These are phyloP conservation scores for Sebastes nivosus DNA, from an alignment of 2,797 vertebrate species.

Conservation along the genomic window DNA sequence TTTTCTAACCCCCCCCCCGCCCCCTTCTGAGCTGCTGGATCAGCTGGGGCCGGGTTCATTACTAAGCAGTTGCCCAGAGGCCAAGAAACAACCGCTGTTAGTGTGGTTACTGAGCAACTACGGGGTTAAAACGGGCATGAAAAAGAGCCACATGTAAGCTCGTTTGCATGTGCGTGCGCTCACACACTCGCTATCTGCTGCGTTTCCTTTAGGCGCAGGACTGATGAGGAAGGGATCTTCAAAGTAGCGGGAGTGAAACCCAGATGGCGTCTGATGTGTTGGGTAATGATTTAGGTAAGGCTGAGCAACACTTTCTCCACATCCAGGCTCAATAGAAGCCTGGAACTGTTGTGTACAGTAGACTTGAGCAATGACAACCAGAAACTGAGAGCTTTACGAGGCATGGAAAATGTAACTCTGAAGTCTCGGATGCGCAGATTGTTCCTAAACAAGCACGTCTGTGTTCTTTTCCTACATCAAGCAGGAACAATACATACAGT, in stretches of 20 bases:
- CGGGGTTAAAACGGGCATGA: slow-evolving; percentile 54
- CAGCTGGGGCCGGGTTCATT: slow-evolving; percentile 63
- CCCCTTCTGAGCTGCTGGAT: slow-evolving; percentile 59
- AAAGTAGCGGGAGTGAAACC: slow-evolving; percentile 70
- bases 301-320: slow-evolving; percentile 58
- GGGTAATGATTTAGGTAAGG: slow-evolving; percentile 81
- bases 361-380: slow-evolving; percentile 40
- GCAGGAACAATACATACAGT: background rate
- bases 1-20: background rate
- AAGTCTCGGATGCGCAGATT: slow-evolving; percentile 43
- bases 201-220: slow-evolving; percentile 64
- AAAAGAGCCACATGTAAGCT: slow-evolving; percentile 49
- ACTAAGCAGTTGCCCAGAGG: slow-evolving; percentile 63
- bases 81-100: slow-evolving; percentile 39
- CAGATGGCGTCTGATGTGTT: slow-evolving; percentile 78
- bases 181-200: slow-evolving; percentile 30
- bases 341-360: slow-evolving; percentile 30
- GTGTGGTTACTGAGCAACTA: slow-evolving; percentile 39
- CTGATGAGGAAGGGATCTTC: slow-evolving; percentile 77
- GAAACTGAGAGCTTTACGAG: slow-evolving; percentile 29
- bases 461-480: slow-evolving; percentile 32
- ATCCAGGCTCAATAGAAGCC: slow-evolving; percentile 40
- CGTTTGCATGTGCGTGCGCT: slow-evolving; percentile 14
- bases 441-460: slow-evolving; percentile 23
- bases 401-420: slow-evolving; percentile 30